Base-by-base conservation (phyloP, 2,113 vertebrate genomes). In the Strix uralensis region DNA sequence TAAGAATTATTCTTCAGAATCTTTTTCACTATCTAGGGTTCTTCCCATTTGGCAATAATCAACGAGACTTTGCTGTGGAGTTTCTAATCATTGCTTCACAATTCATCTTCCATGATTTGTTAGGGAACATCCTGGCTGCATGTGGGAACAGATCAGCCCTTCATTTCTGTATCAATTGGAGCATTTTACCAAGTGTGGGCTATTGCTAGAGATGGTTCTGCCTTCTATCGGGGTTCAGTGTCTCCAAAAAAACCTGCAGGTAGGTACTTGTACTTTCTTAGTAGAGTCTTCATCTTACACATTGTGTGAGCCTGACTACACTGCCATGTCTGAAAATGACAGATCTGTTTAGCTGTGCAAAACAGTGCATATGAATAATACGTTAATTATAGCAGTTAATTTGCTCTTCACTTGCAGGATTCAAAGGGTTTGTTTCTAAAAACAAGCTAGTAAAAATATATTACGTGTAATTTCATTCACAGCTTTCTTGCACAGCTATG, bases 61-160 rank as follows among this genome's bases (percentile, higher is more conserved):
- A 74, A 1, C 0, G 0, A 2, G 86, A 49, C 23, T 85, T 88
- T 81, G 13, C 75, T 44, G 8, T 12, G 16, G 52, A 75, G 22
- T 47, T 80, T 86, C 80, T 75, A 96, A 93, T 20, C 12, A 20
- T 11, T 88, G 34, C 38, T 92, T 77, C 44, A 49, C 20, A 81
- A 52, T 32, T 89, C 14, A 22, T 55, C 15, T 74, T 67, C 66
- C 10, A 0, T 40, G 26, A 30, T 70, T 81, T 85, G 30, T 32
- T 67, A 99, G 99, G 99, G 99, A 73, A 98, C 98, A 13, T 99
- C 99, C 17, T 99, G 99, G 99, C 98, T 99, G 59, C 99, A 99
- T 0, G 98, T 99, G 21, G 99, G 99, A 92, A 99, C 99, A 5
- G 99, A 99, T 93, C 99, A 99, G 96, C 99, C 99, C 72, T 99